A percentile compares a stretch with the other conserved stretches of the same genome.
Evolutionary conservation across 1,140 invertebrate genomes (phyloP).

Genomic region (Cydia pomonella): DNA sequence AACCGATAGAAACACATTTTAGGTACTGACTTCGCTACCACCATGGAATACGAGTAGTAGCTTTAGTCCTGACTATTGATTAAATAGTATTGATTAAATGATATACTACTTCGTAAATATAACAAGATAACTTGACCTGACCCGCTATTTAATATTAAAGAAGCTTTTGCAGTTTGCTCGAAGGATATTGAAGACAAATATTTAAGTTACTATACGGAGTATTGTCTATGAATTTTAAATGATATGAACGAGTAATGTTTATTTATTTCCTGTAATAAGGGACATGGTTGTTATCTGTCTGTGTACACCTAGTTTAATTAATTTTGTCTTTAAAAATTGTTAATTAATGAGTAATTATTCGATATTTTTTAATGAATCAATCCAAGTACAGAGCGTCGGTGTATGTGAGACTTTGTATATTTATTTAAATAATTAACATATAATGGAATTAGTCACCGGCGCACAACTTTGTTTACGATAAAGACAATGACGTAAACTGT

Average conservation of each 20-base stretch:
- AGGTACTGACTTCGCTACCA: too few species aligned
- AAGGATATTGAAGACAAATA: constrained; percentile 4
- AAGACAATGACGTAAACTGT: constrained; percentile 10
- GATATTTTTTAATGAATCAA: neutral
- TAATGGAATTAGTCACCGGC: neutral
- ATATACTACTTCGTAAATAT: neutral
- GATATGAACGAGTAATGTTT: neutral
- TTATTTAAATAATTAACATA: too few species aligned
- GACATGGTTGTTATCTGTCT: too few species aligned
- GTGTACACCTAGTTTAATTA: too few species aligned
- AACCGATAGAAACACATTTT: too few species aligned
- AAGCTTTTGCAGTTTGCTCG: constrained; percentile 1
- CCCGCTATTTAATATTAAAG: neutral
- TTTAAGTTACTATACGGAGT: neutral
- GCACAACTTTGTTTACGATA: neutral
- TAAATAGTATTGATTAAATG: neutral
- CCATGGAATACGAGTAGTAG: too few species aligned
- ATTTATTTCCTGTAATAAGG: too few species aligned
- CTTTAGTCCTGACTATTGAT: too few species aligned
- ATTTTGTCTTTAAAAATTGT: too few species aligned
- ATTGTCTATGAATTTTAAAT: neutral
- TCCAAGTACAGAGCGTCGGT: neutral
- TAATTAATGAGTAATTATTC: too few species aligned
- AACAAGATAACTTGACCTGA: neutral
- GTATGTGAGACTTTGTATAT: too few species aligned